These are phyloP conservation scores for Heliconius ethilla DNA, from an alignment of 2,888 invertebrate genomes.

Conservation along the genomic window DNA sequence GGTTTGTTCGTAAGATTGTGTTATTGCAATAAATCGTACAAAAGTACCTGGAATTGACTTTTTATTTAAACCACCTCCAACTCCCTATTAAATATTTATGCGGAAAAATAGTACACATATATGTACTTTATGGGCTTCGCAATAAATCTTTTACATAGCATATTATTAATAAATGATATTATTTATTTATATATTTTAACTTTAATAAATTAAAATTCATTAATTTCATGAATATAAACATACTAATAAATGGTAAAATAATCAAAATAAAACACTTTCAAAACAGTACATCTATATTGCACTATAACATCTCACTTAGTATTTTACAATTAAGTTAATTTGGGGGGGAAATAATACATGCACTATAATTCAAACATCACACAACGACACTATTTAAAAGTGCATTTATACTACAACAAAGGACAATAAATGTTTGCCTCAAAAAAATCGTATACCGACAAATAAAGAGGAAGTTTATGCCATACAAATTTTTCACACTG, in stretches of 20 bases:
- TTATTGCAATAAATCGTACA: conserved; percentile 80
- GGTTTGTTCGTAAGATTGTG: conserved; percentile 78
- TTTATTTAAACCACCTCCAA: neutral
- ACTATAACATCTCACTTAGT: conserved; percentile 80
- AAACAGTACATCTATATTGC: conserved; percentile 82
- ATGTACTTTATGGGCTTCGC: too few relatives aligned
- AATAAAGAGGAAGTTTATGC: conserved; percentile 32
- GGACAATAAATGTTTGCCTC: conserved; percentile 23
- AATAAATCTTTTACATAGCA: too few relatives aligned
- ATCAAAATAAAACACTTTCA: conserved; percentile 48
- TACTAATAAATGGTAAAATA: neutral
- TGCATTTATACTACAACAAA: conserved; percentile 50
- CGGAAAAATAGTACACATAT: neutral
- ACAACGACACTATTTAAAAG: conserved; percentile 61
- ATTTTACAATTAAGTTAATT: conserved; percentile 74
- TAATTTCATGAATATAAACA: neutral
- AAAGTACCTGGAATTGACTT: conserved; percentile 51
- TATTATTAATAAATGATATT: too few relatives aligned
- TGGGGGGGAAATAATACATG: conserved; percentile 37
- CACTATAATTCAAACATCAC: conserved; percentile 54
- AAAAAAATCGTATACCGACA: conserved; percentile 29
- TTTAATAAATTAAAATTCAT: too few relatives aligned
- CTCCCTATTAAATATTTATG: neutral
- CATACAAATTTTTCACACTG: conserved; percentile 30
- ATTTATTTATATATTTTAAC: too few relatives aligned